A percentile compares a stretch with the other conserved stretches of the same genome.
phyloP scores from a whole-genome alignment of 2,888 invertebrate genomes.

The Ormyrus rosae region DNA sequence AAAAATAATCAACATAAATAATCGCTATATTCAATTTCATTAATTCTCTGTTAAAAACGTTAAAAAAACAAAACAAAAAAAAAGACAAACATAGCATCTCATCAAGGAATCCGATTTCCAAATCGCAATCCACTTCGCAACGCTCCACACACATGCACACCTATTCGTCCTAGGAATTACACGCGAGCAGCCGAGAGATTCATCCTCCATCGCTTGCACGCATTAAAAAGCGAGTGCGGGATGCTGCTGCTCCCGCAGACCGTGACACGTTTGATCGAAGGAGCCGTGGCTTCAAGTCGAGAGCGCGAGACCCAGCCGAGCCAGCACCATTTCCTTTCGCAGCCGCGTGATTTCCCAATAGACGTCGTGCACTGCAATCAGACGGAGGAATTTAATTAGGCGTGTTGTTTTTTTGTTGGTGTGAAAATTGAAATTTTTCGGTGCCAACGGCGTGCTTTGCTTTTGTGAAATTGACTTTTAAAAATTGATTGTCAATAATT shows the following conservation, averaged over 20 bases:
- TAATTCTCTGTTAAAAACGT: too few relatives aligned
- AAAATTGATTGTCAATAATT: neutral
- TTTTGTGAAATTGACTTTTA: neutral
- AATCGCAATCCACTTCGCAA: too few relatives aligned
- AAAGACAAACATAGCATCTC: too few relatives aligned
- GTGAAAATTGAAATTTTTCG: too few relatives aligned
- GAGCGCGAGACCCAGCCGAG: constrained; percentile 81
- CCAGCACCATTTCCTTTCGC: constrained; percentile 85
- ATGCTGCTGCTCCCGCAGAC: neutral
- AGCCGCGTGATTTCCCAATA: constrained; percentile 86
- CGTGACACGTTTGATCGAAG: constrained; percentile 2
- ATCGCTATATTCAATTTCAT: too few relatives aligned
- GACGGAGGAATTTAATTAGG: constrained; percentile 12
- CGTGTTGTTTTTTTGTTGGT: neutral
- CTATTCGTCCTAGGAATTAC: neutral
- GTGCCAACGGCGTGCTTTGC: too few relatives aligned
- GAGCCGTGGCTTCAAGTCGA: constrained; percentile 69
- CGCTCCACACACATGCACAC: neutral
- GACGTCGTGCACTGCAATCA: constrained; percentile 81
- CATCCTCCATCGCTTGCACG: too few relatives aligned
- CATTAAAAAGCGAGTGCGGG: too few relatives aligned
- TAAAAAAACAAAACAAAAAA: too few relatives aligned
- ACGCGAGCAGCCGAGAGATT: too few relatives aligned
- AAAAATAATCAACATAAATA: too few relatives aligned
- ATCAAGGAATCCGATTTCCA: too few relatives aligned